Conservation (phyloP, 2,113 vertebrate species). For the Uria aalge region DNA sequence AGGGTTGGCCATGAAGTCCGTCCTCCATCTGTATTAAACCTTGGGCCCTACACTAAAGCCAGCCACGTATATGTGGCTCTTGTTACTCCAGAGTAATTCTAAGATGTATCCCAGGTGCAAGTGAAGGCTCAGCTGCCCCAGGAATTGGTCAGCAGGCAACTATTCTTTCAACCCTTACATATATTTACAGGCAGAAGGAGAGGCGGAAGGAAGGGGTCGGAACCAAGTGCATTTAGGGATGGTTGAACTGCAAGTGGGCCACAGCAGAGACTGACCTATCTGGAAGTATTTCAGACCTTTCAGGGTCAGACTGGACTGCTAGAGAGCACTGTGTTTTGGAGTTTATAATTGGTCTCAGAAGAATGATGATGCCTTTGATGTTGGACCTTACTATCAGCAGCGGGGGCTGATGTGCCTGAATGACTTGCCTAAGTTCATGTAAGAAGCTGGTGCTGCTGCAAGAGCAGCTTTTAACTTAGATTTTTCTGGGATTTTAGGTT, state of each 20-base stretch:
- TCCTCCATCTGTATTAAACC: not conserved
- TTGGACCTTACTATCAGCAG: not conserved
- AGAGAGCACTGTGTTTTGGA: not conserved
- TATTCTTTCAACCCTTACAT: accelerated
- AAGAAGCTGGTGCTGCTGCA: not conserved
- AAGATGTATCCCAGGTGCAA: not conserved
- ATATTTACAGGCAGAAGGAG: not conserved
- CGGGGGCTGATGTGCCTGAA: not conserved
- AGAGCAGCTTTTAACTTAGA: not conserved
- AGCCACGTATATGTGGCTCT: not conserved
- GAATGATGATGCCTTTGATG: not conserved
- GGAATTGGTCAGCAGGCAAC: not conserved
- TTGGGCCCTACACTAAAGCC: not conserved
- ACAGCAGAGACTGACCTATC: not conserved
- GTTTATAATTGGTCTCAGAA: not conserved
- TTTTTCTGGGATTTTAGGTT: not conserved
- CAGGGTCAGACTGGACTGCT: not conserved
- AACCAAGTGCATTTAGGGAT: not conserved
- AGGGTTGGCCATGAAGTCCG: not conserved
- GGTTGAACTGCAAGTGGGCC: not conserved
- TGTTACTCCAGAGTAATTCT: not conserved
- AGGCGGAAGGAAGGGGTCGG: not conserved
- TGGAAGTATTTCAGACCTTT: not conserved
- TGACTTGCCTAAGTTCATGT: not conserved
- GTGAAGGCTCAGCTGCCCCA: not conserved